Conservation (phyloP, 2,113 vertebrate species). For the Etia nguti region DNA sequence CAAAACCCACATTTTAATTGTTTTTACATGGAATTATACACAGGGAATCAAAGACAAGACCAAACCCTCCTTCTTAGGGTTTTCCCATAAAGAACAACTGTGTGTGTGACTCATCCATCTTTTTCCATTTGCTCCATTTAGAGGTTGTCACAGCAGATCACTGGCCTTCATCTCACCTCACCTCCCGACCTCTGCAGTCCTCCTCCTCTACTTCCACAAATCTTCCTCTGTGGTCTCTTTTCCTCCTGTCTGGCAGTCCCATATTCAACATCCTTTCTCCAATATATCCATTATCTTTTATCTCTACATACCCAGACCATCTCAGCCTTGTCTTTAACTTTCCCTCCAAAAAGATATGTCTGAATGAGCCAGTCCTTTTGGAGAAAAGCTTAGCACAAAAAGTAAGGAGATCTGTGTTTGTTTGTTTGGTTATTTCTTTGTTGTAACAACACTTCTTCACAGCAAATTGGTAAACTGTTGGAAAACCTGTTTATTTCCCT, state of each 20-base stretch:
- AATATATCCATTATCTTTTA: accelerated
- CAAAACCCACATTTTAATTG: neutral
- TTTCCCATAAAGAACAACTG: neutral
- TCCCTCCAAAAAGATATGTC: neutral
- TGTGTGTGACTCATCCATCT: neutral
- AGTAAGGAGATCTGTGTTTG: too few relatives aligned
- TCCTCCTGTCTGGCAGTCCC: neutral
- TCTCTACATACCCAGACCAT: neutral
- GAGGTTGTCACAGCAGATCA: neutral
- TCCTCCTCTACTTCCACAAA: neutral
- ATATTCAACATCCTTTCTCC: neutral
- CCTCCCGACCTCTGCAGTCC: neutral
- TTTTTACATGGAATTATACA: neutral
- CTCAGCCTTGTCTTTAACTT: neutral
- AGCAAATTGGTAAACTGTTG: too few relatives aligned
- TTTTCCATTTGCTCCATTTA: neutral
- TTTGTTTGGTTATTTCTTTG: too few relatives aligned
- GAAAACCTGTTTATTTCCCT: too few relatives aligned
- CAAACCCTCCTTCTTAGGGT: neutral
- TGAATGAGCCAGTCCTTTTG: too few relatives aligned
- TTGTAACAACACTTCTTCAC: too few relatives aligned
- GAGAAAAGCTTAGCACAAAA: too few relatives aligned
- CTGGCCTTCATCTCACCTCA: neutral
- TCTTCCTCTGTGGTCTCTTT: neutral
- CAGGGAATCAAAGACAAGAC: neutral